These are phyloP conservation scores for Oeneis ivallda DNA, from an alignment of 2,888 invertebrate genomes.

Conservation along the genomic window DNA sequence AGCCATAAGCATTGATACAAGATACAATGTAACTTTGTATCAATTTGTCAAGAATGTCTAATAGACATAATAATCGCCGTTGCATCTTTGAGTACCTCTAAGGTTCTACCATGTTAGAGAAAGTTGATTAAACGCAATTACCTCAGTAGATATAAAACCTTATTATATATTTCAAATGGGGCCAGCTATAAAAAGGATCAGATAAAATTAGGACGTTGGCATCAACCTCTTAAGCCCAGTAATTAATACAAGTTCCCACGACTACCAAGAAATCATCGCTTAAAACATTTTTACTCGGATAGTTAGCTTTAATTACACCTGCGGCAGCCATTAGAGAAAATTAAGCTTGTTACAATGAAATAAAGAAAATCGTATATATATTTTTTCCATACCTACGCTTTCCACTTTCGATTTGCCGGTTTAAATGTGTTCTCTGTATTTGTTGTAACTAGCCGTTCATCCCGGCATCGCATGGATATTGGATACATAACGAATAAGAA, in stretches of 20 bases:
- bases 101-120: constrained; percentile 8
- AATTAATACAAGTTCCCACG: constrained; percentile 54
- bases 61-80: no score
- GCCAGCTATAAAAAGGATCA: constrained; percentile 38
- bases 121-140: constrained; percentile 2
- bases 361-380: constrained; percentile 17
- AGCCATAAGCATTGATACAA: no score
- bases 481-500: no score
- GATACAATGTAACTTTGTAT: no score
- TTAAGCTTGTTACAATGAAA: constrained; percentile 33
- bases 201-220: constrained; percentile 40
- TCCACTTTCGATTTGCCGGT: background rate
- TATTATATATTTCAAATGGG: constrained; percentile 21
- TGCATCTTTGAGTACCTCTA: no score
- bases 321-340: constrained; percentile 32
- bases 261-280: constrained; percentile 45
- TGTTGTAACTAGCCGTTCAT: background rate
- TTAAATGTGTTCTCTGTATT: background rate
- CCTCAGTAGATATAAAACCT: background rate
- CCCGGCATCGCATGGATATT: no score
- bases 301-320: constrained; percentile 48
- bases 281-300: constrained; percentile 49
- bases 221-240: constrained; percentile 42
- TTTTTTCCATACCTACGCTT: background rate
- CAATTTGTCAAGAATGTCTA: no score